Evolutionary conservation across 1,140 invertebrate species (phyloP).

Genomic region (Zaprionus gabonicus): DNA sequence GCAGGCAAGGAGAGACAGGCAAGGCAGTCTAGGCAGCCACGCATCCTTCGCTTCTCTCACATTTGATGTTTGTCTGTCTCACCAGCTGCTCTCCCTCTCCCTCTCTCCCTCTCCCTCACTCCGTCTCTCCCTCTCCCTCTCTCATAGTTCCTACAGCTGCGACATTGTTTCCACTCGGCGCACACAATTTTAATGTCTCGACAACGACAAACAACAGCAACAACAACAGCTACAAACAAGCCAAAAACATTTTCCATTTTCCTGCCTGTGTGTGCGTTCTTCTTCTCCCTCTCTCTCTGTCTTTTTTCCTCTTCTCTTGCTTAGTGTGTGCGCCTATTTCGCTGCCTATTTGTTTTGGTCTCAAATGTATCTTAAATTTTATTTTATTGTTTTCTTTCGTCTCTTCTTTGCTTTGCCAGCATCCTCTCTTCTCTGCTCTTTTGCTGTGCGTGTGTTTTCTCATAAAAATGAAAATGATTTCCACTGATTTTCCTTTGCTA

Average conservation of each 20-base stretch:
- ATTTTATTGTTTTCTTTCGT: conserved; percentile 74
- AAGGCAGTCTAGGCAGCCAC: neutral
- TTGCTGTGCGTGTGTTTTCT: conserved; percentile 1
- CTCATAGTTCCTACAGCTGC: conserved; percentile 57
- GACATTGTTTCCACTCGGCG: conserved; percentile 59
- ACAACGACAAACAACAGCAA: conserved; percentile 15
- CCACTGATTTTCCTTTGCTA: conserved; percentile 39
- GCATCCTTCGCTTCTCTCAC: conserved; percentile 23
- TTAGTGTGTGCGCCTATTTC: conserved; percentile 48
- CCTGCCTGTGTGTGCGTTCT: conserved; percentile 17
- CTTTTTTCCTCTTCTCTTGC: conserved; percentile 22
- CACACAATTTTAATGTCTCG: conserved; percentile 41
- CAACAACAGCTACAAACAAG: conserved; percentile 35
- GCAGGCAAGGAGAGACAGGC: conserved; percentile 10
- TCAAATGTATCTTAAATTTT: conserved; percentile 79
- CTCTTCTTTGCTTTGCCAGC: neutral
- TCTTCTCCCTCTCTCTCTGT: conserved; percentile 16
- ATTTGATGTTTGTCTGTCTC: conserved; percentile 30
- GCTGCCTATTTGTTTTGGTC: conserved; percentile 78
- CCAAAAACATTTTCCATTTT: conserved; percentile 51
- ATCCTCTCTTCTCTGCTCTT: conserved; percentile 16
- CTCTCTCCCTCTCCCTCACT: neutral
- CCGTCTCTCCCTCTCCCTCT: neutral
- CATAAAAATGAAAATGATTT: conserved; percentile 58
- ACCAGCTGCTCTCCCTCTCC: neutral